Base-by-base conservation (phyloP, 2,113 vertebrate genomes). In the Forbesichthys agassizii region DNA sequence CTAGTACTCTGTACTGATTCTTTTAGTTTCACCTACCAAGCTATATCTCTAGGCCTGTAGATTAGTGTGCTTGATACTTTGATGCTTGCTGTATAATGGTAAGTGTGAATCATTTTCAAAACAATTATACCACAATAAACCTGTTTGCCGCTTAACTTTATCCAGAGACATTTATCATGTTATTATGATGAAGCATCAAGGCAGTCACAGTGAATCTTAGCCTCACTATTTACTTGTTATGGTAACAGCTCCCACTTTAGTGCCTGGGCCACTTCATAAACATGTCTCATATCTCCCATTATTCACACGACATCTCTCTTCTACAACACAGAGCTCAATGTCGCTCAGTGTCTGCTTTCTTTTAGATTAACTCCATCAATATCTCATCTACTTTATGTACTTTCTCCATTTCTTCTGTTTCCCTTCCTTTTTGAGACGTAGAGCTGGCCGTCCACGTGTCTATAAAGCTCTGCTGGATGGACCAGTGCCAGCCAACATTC, bases 151-250 rank as follows among this genome's bases (percentile, higher is more conserved):
- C 74, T 33, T 42, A 47, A 6, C 55, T 62, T 81, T 62, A 79
- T 69, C 74, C 52, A 11, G 62, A 11, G 62, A 18, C 71, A 55
- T 73, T 59, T 72, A 68, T 83, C 71, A 71, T 61, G 36, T 81
- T 81, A 68, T 81, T 81, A 68, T 61, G 51, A 9, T 20, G 55
- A 18, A 33, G 68, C 8, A 5, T 61, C 55, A 55, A 62, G 75
- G 69, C 56, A 49, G 57, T 72, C 80, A 49, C 77, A 65, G n/a
- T 18, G 49, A 77, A 59, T 46, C 69, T 72, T 64, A 77, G 7
- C 42, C 61, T 73, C 80, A 77, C 48, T 83, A 64, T 78, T 75
- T 79, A 78, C 70, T 84, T 77, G 82, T 71, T 73, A 73, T 86
- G 80, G 74, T 71, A 83, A 85, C 78, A 71, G 66, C 52, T 11